Evolutionary conservation across 2,888 invertebrate genomes (phyloP).

Genomic region (Lydus trimaculatus): DNA sequence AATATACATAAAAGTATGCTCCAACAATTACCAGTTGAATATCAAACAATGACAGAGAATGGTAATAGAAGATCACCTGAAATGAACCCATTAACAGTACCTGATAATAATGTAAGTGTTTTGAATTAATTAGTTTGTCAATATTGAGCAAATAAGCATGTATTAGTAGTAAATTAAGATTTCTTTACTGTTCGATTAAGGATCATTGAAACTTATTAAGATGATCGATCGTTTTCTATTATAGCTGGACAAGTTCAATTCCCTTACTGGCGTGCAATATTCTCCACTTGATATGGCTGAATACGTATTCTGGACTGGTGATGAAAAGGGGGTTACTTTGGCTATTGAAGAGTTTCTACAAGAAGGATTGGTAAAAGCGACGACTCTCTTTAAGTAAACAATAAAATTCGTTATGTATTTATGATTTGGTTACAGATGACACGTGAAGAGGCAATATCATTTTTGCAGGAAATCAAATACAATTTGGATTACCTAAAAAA

Average conservation of each 20-base stretch:
- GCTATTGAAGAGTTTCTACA: slow-evolving; percentile 80
- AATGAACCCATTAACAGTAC: slow-evolving; percentile 34
- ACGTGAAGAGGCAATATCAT: slow-evolving; percentile 76
- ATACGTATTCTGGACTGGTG: slow-evolving; percentile 84
- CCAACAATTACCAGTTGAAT: slow-evolving; percentile 54
- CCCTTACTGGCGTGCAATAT: slow-evolving; percentile 69
- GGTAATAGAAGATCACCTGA: slow-evolving; percentile 59
- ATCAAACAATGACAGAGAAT: slow-evolving; percentile 44
- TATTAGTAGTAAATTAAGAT: background rate
- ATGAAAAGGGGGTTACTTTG: slow-evolving; percentile 78
- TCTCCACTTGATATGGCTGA: slow-evolving; percentile 83
- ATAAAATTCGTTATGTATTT: background rate
- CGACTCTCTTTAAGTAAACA: background rate
- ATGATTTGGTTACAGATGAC: slow-evolving; percentile 65
- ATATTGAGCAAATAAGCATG: background rate
- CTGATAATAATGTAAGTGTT: slow-evolving; percentile 36
- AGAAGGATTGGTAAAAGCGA: slow-evolving; percentile 71
- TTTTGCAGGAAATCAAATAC: slow-evolving; percentile 78
- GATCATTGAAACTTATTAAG: slow-evolving; percentile 7
- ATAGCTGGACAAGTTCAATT: slow-evolving; percentile 64
- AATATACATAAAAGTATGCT: slow-evolving; percentile 65
- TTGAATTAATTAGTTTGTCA: background rate
- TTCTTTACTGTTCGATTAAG: background rate
- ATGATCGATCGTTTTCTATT: slow-evolving; percentile 35
- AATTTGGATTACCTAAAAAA: slow-evolving; percentile 75